Percentiles rank a stretch among this genome's conserved stretches.
Evolutionary conservation across 2,113 vertebrate species (phyloP).

Genomic region (Abramis brama): DNA sequence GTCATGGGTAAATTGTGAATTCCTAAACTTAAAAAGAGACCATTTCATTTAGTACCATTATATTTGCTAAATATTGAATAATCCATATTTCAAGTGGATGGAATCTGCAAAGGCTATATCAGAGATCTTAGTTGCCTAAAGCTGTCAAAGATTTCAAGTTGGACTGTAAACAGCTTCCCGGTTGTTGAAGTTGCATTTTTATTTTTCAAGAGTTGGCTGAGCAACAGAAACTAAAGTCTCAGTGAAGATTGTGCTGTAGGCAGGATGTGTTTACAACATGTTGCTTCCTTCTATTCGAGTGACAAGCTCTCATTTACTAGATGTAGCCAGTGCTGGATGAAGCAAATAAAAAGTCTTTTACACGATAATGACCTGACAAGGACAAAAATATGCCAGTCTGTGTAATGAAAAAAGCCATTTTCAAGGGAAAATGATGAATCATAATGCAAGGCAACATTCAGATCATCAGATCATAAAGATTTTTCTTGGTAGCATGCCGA

Average conservation of each 20-base stretch:
- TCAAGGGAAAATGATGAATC: background rate
- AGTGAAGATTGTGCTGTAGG: background rate
- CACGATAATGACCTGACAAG: background rate
- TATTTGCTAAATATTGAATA: background rate
- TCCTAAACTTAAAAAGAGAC: background rate
- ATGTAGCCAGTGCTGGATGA: background rate
- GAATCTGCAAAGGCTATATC: background rate
- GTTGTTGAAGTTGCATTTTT: background rate
- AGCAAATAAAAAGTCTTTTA: background rate
- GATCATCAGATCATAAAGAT: background rate
- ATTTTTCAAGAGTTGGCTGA: background rate
- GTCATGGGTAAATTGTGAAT: background rate
- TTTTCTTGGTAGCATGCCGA: background rate
- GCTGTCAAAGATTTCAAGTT: background rate
- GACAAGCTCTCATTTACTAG: background rate
- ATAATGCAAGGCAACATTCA: background rate
- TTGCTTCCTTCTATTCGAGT: background rate
- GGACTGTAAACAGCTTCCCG: background rate
- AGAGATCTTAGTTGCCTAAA: background rate
- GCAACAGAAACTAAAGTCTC: background rate
- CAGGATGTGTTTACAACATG: constrained; percentile 2
- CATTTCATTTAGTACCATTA: background rate
- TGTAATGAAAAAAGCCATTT: background rate
- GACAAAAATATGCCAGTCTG: too few relatives aligned
- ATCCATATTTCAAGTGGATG: background rate